A percentile compares a stretch with the other conserved stretches of the same genome.
These are phyloP conservation scores for Leptobrachium ailaonicum DNA, from an alignment of 2,113 vertebrate species.

Conservation along the genomic window DNA sequence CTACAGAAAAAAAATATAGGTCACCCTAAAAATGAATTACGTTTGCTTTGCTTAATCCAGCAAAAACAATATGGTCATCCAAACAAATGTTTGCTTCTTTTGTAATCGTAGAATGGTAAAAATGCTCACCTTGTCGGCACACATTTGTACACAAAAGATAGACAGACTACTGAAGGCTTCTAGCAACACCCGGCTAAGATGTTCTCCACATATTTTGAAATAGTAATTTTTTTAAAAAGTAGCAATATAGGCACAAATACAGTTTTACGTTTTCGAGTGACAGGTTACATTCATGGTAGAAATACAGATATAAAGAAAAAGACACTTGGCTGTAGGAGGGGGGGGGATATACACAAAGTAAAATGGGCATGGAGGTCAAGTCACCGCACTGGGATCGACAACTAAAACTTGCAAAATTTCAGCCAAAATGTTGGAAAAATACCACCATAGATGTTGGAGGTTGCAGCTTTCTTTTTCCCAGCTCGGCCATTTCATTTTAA, in stretches of 20 bases:
- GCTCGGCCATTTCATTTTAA: too few relatives aligned
- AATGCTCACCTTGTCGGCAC: constrained; percentile 11
- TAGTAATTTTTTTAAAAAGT: constrained; percentile 58
- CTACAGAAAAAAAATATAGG: constrained; percentile 64
- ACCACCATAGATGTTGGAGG: too few relatives aligned
- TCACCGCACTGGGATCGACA: too few relatives aligned
- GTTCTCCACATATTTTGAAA: constrained; percentile 63
- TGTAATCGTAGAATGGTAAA: constrained; percentile 52
- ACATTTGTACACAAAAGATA: constrained; percentile 68
- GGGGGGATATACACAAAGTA: not conserved
- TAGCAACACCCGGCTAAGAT: constrained; percentile 58
- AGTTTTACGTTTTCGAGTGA: constrained; percentile 67
- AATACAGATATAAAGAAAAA: constrained; percentile 15
- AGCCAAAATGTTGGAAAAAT: too few relatives aligned
- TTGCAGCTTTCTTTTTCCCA: too few relatives aligned
- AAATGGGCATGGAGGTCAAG: too few relatives aligned
- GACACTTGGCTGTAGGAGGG: not conserved
- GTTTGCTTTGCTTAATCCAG: constrained; percentile 62
- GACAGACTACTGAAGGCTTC: constrained; percentile 65
- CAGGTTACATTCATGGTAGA: constrained; percentile 31
- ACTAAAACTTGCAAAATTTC: too few relatives aligned
- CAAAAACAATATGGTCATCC: not conserved
- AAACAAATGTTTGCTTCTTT: not conserved
- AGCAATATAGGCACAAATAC: constrained; percentile 74
- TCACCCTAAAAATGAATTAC: constrained; percentile 65